These are phyloP conservation scores for Pocillopora damicornis DNA, from an alignment of 64 coral and sea anemone genomes.

Conservation along the genomic window DNA sequence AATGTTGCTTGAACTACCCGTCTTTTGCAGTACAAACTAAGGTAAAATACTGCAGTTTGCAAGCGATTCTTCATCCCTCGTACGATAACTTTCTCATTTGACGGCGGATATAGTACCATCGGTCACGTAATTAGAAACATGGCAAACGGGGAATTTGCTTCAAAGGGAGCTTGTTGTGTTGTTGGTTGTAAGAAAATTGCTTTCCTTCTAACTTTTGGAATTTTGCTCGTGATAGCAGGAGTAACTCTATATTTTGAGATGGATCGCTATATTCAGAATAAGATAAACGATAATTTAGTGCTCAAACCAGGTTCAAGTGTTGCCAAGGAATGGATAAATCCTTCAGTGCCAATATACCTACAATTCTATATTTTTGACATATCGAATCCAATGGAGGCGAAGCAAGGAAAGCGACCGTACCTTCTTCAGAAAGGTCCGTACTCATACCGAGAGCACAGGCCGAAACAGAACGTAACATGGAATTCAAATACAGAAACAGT, in stretches of 20 bases:
- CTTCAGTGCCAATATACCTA: constrained; percentile 72
- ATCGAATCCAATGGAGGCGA: constrained; percentile 51
- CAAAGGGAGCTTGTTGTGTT: constrained; percentile 33
- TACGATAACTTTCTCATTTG: not conserved
- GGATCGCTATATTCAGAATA: constrained; percentile 66
- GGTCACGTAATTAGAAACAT: not conserved
- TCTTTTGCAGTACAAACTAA: too few relatives aligned
- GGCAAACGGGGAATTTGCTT: not conserved
- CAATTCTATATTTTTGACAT: constrained; percentile 82
- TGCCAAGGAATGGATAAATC: constrained; percentile 67
- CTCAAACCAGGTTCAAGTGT: constrained; percentile 61
- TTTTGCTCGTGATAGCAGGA: constrained; percentile 50
- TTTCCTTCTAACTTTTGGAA: constrained; percentile 67
- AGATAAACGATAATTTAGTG: constrained; percentile 58
- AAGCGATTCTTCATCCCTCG: not conserved
- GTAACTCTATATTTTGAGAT: constrained; percentile 61
- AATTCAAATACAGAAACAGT: constrained; percentile 57
- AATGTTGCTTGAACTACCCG: too few relatives aligned
- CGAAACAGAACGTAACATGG: constrained; percentile 86
- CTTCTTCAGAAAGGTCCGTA: constrained; percentile 83
- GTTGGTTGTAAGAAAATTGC: constrained; percentile 72
- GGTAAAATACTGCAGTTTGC: too few relatives aligned
- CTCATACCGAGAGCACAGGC: constrained; percentile 79
- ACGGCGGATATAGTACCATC: not conserved
- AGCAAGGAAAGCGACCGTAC: constrained; percentile 39